A percentile compares a stretch with the other conserved stretches of the same genome.
Evolutionary conservation across 92 coral and sea anemone species (phyloP).

Genomic region (Montipora capitata): DNA sequence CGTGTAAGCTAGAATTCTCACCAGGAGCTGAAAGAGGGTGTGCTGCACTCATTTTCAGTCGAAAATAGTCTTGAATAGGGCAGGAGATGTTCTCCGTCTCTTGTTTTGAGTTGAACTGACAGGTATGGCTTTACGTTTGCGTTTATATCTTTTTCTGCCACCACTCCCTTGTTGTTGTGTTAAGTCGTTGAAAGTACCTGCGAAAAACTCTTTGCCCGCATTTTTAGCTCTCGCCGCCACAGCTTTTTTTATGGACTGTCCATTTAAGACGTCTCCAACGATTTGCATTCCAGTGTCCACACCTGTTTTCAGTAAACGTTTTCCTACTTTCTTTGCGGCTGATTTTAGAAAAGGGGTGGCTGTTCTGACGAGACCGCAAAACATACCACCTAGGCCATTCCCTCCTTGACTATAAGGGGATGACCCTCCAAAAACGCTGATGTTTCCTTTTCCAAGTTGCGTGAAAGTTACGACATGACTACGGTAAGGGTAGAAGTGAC

Average conservation of each 20-base stretch:
- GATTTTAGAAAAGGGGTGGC: not conserved
- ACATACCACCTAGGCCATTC: not conserved
- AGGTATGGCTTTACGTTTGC: no score
- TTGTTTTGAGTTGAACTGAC: no score
- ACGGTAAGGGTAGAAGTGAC: not conserved
- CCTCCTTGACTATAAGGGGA: constrained; percentile 5
- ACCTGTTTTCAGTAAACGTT: constrained; percentile 9
- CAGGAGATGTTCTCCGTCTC: constrained; percentile 17
- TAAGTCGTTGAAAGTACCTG: no score
- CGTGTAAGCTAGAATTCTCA: constrained; percentile 28
- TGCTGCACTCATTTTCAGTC: constrained; percentile 31
- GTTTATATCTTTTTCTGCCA: no score
- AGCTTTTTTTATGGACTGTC: not conserved
- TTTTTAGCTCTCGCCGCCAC: not conserved
- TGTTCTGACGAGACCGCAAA: not conserved
- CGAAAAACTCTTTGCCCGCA: not conserved
- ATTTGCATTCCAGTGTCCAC: constrained; percentile 12
- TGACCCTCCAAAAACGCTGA: not conserved
- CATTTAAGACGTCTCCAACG: constrained; percentile 1
- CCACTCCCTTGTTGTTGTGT: no score
- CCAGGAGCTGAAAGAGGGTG: constrained; percentile 33
- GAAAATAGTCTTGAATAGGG: constrained; percentile 1
- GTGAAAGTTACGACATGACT: not conserved
- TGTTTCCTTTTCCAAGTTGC: not conserved
- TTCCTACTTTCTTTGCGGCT: not conserved